These are phyloP conservation scores for Morus bassanus DNA, from an alignment of 2,797 vertebrate species.

Conservation along the genomic window DNA sequence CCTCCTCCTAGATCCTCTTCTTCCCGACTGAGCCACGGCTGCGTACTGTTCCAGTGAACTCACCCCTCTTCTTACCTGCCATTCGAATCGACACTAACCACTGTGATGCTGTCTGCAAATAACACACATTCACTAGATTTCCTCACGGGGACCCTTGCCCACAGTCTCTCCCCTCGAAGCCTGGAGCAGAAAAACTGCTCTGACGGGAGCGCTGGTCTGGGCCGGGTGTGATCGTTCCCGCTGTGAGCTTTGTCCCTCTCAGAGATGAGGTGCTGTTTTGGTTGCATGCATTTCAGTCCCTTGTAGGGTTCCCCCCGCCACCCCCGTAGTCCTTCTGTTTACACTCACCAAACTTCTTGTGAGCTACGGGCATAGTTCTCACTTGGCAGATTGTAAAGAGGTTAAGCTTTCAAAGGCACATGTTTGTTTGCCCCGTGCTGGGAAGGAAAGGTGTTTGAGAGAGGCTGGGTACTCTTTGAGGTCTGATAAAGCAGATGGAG, in stretches of 20 bases:
- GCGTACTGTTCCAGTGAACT: constrained; percentile 22
- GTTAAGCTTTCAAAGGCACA: constrained; percentile 10
- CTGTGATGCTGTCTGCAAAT: constrained; percentile 73
- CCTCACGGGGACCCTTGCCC: constrained; percentile 1
- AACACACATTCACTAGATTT: background rate
- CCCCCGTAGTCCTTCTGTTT: background rate
- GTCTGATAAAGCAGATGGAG: background rate
- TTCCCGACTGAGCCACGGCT: constrained; percentile 43
- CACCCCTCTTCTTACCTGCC: constrained; percentile 31
- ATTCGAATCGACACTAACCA: constrained; percentile 62
- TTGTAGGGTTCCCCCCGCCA: background rate
- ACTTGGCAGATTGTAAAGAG: background rate
- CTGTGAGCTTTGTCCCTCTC: background rate
- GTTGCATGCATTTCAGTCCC: background rate
- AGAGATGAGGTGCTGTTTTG: background rate
- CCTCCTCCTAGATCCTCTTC: constrained; percentile 28
- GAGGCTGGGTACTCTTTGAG: background rate
- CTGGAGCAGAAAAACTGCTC: background rate
- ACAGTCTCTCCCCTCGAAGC: background rate
- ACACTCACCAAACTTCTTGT: background rate
- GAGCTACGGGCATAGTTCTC: background rate
- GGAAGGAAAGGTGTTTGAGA: background rate
- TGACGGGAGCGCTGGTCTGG: background rate
- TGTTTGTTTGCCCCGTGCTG: background rate
- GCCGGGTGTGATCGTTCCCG: background rate